Conservation (phyloP, 2,797 vertebrate species). For the Tokudaia tokunoshimensis region DNA sequence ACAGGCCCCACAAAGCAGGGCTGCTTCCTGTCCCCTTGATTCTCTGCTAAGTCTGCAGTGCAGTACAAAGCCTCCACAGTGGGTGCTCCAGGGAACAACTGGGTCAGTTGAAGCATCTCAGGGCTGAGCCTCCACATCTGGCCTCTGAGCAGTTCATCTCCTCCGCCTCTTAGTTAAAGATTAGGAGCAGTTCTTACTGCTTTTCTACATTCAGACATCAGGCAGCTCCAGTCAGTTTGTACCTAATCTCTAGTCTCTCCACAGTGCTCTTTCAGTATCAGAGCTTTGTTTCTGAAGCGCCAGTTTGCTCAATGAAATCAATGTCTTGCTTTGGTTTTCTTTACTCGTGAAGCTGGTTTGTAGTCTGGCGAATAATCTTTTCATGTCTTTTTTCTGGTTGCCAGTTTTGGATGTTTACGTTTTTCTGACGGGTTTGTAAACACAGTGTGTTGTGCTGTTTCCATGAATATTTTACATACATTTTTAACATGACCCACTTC, state of each 20-base stretch:
- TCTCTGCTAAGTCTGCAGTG: background rate
- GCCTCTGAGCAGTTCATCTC: background rate
- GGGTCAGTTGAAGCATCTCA: background rate
- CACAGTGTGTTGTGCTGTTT: background rate
- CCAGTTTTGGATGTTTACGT: background rate
- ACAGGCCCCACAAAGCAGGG: background rate
- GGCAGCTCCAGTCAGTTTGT: background rate
- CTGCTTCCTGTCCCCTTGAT: background rate
- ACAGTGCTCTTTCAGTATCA: background rate
- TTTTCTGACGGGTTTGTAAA: slow-evolving; percentile 10
- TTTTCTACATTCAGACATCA: background rate
- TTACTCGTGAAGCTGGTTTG: background rate
- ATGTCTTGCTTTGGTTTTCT: background rate
- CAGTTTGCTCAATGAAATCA: background rate
- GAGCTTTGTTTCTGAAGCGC: background rate
- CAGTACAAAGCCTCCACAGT: background rate
- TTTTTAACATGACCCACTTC: background rate
- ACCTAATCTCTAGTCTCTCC: background rate
- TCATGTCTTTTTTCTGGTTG: slow-evolving; percentile 17
- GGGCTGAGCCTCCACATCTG: background rate
- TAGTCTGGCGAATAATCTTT: background rate
- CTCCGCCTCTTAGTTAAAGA: background rate
- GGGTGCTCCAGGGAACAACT: background rate
- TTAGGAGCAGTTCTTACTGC: no score
- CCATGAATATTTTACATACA: background rate